Percentiles rank a stretch among this genome's conserved stretches.
Evolutionary conservation across 2,113 vertebrate species (phyloP).

Genomic region (Meles meles): DNA sequence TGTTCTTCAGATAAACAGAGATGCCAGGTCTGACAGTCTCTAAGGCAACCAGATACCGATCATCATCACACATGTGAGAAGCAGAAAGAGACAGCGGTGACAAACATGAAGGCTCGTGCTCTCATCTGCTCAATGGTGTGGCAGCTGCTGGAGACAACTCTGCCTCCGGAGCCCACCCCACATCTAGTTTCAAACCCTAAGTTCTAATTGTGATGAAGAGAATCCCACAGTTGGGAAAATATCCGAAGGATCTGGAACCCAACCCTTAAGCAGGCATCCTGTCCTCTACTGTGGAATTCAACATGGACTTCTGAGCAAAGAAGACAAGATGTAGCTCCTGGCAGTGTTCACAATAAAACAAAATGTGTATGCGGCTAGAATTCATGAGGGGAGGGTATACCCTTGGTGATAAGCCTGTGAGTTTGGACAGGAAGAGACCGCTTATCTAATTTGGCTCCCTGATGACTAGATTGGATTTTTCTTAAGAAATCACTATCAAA

Average conservation of each 20-base stretch:
- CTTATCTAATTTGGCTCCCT: not conserved
- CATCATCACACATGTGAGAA: conserved; percentile 28
- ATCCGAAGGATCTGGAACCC: not conserved
- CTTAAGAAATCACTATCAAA: not conserved
- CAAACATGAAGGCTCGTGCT: not conserved
- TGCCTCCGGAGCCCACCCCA: not conserved
- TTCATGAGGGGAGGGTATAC: not conserved
- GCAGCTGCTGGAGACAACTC: not conserved
- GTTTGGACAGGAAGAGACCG: not conserved
- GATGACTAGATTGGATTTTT: not conserved
- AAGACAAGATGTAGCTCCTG: not conserved
- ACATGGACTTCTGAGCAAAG: not conserved
- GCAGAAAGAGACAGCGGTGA: not conserved
- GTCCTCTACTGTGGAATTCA: not conserved
- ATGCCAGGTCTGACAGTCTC: conserved; percentile 73
- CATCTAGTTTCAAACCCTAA: not conserved
- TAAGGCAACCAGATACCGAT: conserved; percentile 72
- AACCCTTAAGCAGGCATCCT: not conserved
- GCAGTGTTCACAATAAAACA: not conserved
- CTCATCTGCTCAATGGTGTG: not conserved
- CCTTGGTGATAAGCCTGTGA: not conserved
- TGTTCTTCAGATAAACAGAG: conserved; percentile 68
- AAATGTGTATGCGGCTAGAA: not conserved
- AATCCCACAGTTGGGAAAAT: not conserved
- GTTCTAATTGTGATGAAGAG: not conserved